A percentile compares a stretch with the other conserved stretches of the same genome.
Evolutionary conservation across 2,888 invertebrate species (phyloP).

Genomic region (Resseliella maxima): DNA sequence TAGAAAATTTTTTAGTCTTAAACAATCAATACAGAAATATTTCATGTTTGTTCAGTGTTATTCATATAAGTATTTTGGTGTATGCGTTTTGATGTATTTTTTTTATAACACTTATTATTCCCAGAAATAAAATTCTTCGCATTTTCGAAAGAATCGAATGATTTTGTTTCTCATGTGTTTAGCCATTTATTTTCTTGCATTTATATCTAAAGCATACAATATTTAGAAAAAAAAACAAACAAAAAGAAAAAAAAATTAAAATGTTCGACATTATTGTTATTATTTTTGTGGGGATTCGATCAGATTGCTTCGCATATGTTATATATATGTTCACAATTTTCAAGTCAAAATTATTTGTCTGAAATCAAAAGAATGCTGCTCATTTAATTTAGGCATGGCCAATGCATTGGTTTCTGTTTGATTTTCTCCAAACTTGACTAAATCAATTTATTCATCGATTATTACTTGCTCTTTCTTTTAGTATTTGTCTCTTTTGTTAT

Average conservation of each 20-base stretch:
- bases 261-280: not conserved
- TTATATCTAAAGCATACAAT: slow-evolving; percentile 25
- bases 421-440: slow-evolving; percentile 13
- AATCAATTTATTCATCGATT: not conserved
- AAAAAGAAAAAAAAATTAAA: not conserved
- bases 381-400: not conserved
- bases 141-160: no score
- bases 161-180: not conserved
- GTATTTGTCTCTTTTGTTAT: not conserved
- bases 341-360: not conserved
- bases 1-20: not conserved
- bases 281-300: not conserved
- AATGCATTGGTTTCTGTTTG: not conserved
- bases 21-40: not conserved
- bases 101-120: not conserved
- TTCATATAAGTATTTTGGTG: not conserved
- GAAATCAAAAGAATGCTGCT: slow-evolving; percentile 7
- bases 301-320: not conserved
- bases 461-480: not conserved
- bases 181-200: no score
- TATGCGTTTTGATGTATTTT: not conserved
- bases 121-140: no score
- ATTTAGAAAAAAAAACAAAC: slow-evolving; percentile 2
- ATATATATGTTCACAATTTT: not conserved
- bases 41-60: not conserved